Base-by-base conservation (phyloP, 2,797 vertebrate genomes). In the Peromyscus nudipes region DNA sequence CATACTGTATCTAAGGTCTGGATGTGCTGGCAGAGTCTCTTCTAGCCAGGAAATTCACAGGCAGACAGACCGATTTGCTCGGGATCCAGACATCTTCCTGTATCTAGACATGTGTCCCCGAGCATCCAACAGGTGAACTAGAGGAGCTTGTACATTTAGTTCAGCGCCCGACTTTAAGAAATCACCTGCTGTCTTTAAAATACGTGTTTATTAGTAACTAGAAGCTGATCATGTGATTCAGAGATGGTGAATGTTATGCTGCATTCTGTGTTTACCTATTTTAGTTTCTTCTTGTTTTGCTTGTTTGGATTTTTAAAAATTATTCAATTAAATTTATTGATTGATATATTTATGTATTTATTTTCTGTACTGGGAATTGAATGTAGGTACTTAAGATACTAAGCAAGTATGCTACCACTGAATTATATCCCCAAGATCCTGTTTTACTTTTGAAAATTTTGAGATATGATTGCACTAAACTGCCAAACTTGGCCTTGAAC, bases 11-110 rank as follows among this genome's bases (percentile, higher is more conserved):
- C 62, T 86, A 75, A 89, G 86, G 52, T 84, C 79, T 52, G 55
- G 79, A 5, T 81, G 16, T 67, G n/a, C 23, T 79, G 93, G 85
- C 95, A 79, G 92, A 89, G 75, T 75, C 85, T 93, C 79, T 93
- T 92, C 37, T 55, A 84, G 96, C 95, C 88, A 60, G 29, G 82
- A 95, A 96, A 97, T 96, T 89, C 92, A 96, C 91, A 83, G 86
- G 91, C 95, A 96, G 93, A 92, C 93, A 96, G 93, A 92, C 93
- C 86, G 55, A 94, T 88, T 40, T 95, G 95, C 89, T 69, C 21
- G 55, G 92, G 77, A 91, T 95, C 93, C 92, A 94, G 97, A 89
- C 89, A 52, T 91, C 85, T 87, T 77, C 84, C 94, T 93, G 73
- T 92, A 95, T 87, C n/a, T 64, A 93, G 92, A 96, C 82, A 31